phyloP scores from a whole-genome alignment of 2,113 vertebrate species.

The Menidia beryllina region DNA sequence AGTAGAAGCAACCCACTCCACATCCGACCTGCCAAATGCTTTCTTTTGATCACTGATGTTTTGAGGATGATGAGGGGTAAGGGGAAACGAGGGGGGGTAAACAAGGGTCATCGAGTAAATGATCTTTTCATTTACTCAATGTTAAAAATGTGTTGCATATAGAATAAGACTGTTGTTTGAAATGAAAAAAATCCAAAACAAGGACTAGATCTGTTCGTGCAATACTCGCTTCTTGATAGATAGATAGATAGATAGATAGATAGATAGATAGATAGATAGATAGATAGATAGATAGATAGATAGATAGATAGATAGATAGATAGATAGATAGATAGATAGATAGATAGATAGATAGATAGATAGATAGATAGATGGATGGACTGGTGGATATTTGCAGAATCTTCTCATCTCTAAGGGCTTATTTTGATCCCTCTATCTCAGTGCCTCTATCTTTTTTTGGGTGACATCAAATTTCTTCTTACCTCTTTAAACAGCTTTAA shows the following conservation, averaged over 20 bases:
- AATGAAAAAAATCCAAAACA: no score
- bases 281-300: no score
- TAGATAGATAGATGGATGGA: no score
- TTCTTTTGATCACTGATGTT: constrained; percentile 4
- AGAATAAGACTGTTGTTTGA: no score
- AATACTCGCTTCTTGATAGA: no score
- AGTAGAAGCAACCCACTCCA: constrained; percentile 11
- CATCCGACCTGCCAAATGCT: constrained; percentile 43
- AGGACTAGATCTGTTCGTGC: no score
- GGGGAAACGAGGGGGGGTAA: background rate
- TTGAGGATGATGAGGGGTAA: constrained; percentile 8
- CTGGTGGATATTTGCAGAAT: background rate
- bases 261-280: no score
- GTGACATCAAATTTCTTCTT: constrained; percentile 33
- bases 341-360: no score
- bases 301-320: no score
- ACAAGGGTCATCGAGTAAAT: constrained; percentile 13
- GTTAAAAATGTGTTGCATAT: background rate
- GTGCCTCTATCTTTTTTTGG: constrained; percentile 17
- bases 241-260: no score
- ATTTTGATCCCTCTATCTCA: background rate
- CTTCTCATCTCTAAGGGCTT: background rate
- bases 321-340: no score
- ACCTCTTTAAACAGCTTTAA: constrained; percentile 47
- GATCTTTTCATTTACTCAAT: background rate